Evolutionary conservation across 2,797 vertebrate genomes (phyloP), one percentile per base, ranked within the genome.

Genomic region (Brachymystax lenok): DNA sequence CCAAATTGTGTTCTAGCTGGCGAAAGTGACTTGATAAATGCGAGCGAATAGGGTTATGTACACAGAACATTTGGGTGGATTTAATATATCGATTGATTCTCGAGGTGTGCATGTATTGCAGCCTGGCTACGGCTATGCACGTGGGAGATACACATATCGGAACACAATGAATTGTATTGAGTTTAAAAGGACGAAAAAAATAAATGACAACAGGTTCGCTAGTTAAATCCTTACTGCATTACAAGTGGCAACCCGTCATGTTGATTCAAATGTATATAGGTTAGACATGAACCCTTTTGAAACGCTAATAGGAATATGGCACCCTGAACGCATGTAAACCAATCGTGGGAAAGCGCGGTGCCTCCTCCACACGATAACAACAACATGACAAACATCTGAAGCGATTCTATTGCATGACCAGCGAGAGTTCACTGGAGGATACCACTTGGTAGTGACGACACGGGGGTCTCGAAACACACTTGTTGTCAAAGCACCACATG

Each of bases 1-100:
- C 87, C 83, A 92, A 92, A 93, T 91, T 92, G 90, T 92, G 92
- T 91, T 85, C 87, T 73, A 84, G 79, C 86, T 88, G 88, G 77
- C 77, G 77, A 86, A 88, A 89, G 86, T 86, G 84, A 86, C 86
- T 76, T 86, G 75, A 88, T 86, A 84, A 81, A 86, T 89, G 86
- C 77, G 76, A 19, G 10, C 69, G 85, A 80, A 82, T 86, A 83
- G 61, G n/a, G 27, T 28, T 30, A 66, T 66, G 33, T 46, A 46
- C 51, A 71, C 70, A 71, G 28, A 54, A 24, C 27, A 28, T 54
- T 21, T 28, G 50, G 6, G 70, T 71, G 51, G 70, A 71, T 54
- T 56, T 56, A 4, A 17, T 21, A 14, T 56, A 28, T 27, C 3
- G 50, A 71, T 30, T 54, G 24, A 71, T 66, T 66, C 27, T 30